A percentile compares a stretch with the other conserved stretches of the same genome.
These are phyloP conservation scores for Himalopsyche phryganea DNA, from an alignment of 1,140 invertebrate species.

Conservation along the genomic window DNA sequence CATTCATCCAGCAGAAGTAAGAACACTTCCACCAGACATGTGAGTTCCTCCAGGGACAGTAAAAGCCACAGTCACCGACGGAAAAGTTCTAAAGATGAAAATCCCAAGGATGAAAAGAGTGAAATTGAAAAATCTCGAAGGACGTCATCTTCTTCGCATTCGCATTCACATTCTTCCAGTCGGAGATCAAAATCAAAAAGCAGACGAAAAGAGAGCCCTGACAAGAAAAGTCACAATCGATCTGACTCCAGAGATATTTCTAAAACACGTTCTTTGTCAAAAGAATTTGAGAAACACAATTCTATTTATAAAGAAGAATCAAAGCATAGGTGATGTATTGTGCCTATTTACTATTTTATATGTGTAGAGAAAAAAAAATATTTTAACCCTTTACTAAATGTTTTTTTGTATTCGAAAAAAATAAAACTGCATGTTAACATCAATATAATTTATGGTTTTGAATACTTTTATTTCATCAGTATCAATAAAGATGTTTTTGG, in stretches of 20 bases:
- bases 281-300: conserved; percentile 14
- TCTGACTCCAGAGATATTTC: conserved; percentile 39
- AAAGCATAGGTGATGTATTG: conserved; percentile 30
- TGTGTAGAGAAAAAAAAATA: too few species aligned
- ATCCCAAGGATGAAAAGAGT: conserved; percentile 25
- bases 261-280: conserved; percentile 9
- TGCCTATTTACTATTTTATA: too few species aligned
- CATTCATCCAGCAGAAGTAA: conserved; percentile 38
- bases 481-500: too few species aligned
- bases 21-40: conserved; percentile 38
- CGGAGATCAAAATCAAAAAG: conserved; percentile 33
- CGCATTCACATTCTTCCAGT: neutral
- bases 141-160: conserved; percentile 13
- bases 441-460: too few species aligned
- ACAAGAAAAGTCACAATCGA: conserved; percentile 36
- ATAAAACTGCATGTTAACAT: too few species aligned
- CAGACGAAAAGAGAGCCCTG: conserved; percentile 25
- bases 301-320: conserved; percentile 31
- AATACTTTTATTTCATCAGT: too few species aligned
- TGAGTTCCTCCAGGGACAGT: conserved; percentile 35
- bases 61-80: conserved; percentile 36
- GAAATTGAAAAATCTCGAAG: conserved; percentile 8
- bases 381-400: too few species aligned
- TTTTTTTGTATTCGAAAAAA: too few species aligned
- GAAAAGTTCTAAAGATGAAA: conserved; percentile 43